phyloP scores from a whole-genome alignment of 35 echinoderm and acorn worm species.

The Amphiura filiformis region DNA sequence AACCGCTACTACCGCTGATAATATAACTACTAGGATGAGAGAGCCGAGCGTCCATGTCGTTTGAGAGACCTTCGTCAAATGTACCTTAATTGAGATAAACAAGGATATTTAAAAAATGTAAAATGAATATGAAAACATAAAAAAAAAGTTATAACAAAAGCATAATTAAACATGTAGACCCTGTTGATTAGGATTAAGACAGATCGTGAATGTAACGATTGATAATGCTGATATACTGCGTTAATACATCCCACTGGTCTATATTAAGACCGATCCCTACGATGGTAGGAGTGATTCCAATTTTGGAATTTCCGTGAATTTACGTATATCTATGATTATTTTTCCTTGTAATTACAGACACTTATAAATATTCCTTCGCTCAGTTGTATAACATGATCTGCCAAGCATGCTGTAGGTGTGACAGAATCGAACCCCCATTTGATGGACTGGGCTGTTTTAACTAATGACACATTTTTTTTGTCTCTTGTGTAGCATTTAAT shows the following conservation, averaged over 20 bases:
- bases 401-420: neutral
- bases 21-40: conserved; percentile 46
- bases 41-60: conserved; percentile 18
- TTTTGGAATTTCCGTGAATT: neutral
- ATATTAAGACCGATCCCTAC: neutral
- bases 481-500: too few species aligned
- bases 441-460: too few species aligned
- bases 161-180: too few species aligned
- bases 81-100: neutral
- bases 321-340: neutral
- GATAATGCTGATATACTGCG: too few species aligned
- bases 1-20: conserved; percentile 37
- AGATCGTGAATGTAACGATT: too few species aligned
- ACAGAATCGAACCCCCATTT: neutral
- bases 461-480: too few species aligned
- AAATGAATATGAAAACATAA: too few species aligned
- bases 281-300: neutral
- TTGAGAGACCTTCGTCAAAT: neutral
- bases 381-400: neutral
- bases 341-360: neutral
- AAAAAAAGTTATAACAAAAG: too few species aligned
- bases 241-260: neutral
- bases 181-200: too few species aligned
- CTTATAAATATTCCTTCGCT: neutral
- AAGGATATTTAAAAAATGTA: neutral